Percentiles rank a stretch among this genome's conserved stretches.
These are phyloP conservation scores for Phoenoteleia sp. DNA, from an alignment of 2,888 invertebrate genomes.

Conservation along the genomic window DNA sequence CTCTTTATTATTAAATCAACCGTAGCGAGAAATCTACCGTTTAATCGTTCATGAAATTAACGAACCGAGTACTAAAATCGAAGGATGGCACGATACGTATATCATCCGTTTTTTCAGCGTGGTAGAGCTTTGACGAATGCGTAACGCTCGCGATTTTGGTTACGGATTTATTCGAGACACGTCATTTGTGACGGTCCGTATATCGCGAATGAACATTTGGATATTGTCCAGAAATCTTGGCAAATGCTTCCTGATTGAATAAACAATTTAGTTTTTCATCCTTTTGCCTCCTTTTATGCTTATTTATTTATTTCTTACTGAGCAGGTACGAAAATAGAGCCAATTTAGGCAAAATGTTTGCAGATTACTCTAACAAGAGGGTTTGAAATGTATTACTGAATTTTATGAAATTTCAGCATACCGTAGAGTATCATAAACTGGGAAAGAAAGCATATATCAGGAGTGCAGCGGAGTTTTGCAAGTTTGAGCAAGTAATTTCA, in stretches of 20 bases:
- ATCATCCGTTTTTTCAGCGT: neutral
- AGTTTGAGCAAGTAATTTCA: conserved; percentile 40
- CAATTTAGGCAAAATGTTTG: conserved; percentile 17
- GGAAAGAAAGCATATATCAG: conserved; percentile 31
- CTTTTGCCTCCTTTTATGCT: neutral
- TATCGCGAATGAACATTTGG: conserved; percentile 16
- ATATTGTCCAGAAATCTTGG: neutral
- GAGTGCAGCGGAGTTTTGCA: conserved; percentile 1
- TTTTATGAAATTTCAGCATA: conserved; percentile 41
- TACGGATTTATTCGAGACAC: conserved; percentile 12
- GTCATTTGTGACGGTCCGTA: conserved; percentile 12
- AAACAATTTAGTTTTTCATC: neutral
- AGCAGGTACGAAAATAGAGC: neutral
- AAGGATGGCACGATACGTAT: conserved; percentile 12
- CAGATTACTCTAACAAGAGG: neutral
- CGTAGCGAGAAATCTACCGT: conserved; percentile 45
- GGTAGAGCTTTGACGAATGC: neutral
- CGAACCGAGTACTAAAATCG: conserved; percentile 26
- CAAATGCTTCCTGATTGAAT: neutral
- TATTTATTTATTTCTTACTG: neutral
- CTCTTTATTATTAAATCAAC: conserved; percentile 67
- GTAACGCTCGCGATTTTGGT: neutral
- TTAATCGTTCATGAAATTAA: conserved; percentile 64
- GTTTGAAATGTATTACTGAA: conserved; percentile 20
- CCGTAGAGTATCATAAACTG: conserved; percentile 35